Conservation (phyloP, 2,797 vertebrate species). For the Syndactyla subalaris region DNA sequence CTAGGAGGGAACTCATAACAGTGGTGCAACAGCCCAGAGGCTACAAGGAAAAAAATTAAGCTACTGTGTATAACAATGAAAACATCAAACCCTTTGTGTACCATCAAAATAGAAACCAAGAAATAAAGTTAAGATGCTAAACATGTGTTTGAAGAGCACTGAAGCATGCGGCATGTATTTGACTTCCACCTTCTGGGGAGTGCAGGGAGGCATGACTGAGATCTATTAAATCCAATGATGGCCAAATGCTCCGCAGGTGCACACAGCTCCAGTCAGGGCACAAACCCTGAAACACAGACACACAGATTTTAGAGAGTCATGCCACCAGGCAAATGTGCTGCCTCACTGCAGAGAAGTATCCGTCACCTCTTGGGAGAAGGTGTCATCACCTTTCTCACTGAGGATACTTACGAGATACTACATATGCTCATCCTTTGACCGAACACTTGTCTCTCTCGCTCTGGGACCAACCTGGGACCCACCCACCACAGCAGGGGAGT, state of each 20-base stretch:
- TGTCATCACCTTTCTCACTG: background rate
- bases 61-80: constrained; percentile 58
- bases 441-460: background rate
- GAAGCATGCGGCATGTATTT: constrained; percentile 33
- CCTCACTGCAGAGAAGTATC: background rate
- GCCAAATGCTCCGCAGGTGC: background rate
- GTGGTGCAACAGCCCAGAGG: constrained; percentile 53
- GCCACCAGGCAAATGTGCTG: background rate
- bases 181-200: constrained; percentile 31
- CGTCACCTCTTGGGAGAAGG: rapidly evolving
- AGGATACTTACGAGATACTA: background rate
- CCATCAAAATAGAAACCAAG: constrained; percentile 55
- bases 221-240: constrained; percentile 30
- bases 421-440: rapidly evolving
- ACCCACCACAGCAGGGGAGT: background rate
- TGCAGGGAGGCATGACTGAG: constrained; percentile 30
- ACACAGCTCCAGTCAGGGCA: background rate
- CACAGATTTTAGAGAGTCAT: background rate
- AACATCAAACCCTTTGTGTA: constrained; percentile 60
- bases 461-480: background rate
- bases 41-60: constrained; percentile 57
- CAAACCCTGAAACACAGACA: background rate
- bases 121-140: constrained; percentile 67
- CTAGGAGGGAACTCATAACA: constrained; percentile 35
- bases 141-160: constrained; percentile 43